phyloP scores from a whole-genome alignment of 2,113 vertebrate genomes.

The Anarrhichthys ocellatus region DNA sequence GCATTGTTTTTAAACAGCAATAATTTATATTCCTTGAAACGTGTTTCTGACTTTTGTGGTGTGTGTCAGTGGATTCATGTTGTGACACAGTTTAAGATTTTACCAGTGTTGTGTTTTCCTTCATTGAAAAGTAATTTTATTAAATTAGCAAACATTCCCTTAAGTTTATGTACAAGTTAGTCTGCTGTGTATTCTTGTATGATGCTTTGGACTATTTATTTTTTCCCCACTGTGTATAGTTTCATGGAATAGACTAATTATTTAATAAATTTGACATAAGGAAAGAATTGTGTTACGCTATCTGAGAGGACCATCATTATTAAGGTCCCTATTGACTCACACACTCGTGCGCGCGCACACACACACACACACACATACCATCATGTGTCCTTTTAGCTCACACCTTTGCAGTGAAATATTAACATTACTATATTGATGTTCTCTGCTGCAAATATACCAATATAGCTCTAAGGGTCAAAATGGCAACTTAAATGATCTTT shows the following conservation, averaged over 20 bases:
- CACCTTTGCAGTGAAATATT: background rate
- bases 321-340: background rate
- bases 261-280: conserved; percentile 99
- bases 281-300: conserved; percentile 77
- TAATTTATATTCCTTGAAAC: conserved; percentile 93
- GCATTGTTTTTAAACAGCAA: conserved; percentile 93
- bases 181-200: conserved; percentile 94
- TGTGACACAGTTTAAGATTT: conserved; percentile 61
- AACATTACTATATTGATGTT: background rate
- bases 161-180: conserved; percentile 87
- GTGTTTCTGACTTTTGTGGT: conserved; percentile 83
- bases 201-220: conserved; percentile 98
- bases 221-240: conserved; percentile 90
- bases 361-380: conserved; percentile 3
- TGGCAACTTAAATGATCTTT: background rate
- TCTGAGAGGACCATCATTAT: conserved; percentile 21
- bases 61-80: conserved; percentile 78
- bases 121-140: conserved; percentile 78
- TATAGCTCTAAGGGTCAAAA: background rate
- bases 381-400: background rate
- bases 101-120: conserved; percentile 47
- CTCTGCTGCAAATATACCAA: background rate
- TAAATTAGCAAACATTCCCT: conserved; percentile 89
- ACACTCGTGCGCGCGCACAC: conserved; percentile 25
- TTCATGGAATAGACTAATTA: conserved; percentile 93